These are phyloP conservation scores for Microctenopoma lineatum DNA, from an alignment of 2,797 vertebrate species.

Conservation along the genomic window DNA sequence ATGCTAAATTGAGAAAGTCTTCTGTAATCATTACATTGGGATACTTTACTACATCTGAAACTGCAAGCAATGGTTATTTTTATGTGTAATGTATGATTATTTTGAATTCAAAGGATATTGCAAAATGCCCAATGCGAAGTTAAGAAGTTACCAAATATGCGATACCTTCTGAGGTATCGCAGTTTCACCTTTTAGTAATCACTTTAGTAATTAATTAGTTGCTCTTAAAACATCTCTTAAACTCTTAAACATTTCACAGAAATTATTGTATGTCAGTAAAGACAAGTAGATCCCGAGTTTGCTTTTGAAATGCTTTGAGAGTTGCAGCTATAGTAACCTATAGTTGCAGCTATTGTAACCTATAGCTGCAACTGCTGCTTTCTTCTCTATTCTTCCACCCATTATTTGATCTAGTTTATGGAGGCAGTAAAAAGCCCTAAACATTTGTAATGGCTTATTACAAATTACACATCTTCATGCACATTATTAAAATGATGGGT, in stretches of 20 bases:
- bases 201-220: not conserved
- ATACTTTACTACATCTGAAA: constrained; percentile 40
- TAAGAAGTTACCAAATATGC: too few relatives aligned
- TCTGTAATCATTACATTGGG: too few relatives aligned
- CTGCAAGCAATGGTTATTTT: not conserved
- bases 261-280: not conserved
- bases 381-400: too few relatives aligned
- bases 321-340: too few relatives aligned
- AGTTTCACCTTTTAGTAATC: too few relatives aligned
- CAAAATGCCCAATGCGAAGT: not conserved
- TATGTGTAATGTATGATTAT: not conserved
- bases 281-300: not conserved
- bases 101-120: not conserved
- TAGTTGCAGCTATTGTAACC: too few relatives aligned
- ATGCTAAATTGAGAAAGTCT: too few relatives aligned
- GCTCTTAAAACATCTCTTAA: too few relatives aligned
- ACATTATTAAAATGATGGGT: not conserved
- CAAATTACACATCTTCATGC: not conserved
- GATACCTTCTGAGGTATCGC: too few relatives aligned
- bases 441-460: not conserved
- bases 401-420: too few relatives aligned
- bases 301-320: not conserved
- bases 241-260: not conserved
- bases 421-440: not conserved
- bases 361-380: too few relatives aligned